Conservation (phyloP, 2,888 invertebrate species). For the Plebejus melissa region DNA sequence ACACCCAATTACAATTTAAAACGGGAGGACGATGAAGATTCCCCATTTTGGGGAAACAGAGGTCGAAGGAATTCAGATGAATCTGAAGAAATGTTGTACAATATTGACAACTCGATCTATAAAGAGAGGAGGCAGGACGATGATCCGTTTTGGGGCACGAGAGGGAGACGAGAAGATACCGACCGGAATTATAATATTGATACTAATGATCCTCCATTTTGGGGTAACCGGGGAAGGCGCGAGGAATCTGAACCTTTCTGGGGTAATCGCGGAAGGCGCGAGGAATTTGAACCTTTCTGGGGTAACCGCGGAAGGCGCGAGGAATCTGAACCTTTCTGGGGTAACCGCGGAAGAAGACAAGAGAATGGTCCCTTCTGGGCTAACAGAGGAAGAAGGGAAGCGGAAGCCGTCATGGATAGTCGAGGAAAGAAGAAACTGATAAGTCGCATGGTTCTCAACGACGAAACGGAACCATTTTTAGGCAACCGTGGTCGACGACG, state of each 20-base stretch:
- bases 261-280: constrained; percentile 52
- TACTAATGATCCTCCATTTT: constrained; percentile 46
- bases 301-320: constrained; percentile 52
- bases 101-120: neutral
- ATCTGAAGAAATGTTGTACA: neutral
- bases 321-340: constrained; percentile 53
- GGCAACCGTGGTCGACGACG: constrained; percentile 56
- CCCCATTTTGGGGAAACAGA: constrained; percentile 34
- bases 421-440: constrained; percentile 49
- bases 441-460: constrained; percentile 37
- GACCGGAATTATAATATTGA: neutral
- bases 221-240: constrained; percentile 54
- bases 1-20: constrained; percentile 6
- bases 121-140: constrained; percentile 34
- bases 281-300: constrained; percentile 53
- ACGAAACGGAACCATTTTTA: constrained; percentile 51
- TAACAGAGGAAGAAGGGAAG: constrained; percentile 45
- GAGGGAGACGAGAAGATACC: constrained; percentile 43
- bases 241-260: constrained; percentile 53
- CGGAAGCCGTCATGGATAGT: constrained; percentile 67
- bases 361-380: constrained; percentile 54
- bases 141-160: constrained; percentile 39
- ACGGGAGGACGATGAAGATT: constrained; percentile 13
- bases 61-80: constrained; percentile 25
- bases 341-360: constrained; percentile 52